Evolutionary conservation across 2,113 vertebrate species (phyloP), one percentile per base, ranked within the genome.

Genomic region (Opisthocomus hoazin): DNA sequence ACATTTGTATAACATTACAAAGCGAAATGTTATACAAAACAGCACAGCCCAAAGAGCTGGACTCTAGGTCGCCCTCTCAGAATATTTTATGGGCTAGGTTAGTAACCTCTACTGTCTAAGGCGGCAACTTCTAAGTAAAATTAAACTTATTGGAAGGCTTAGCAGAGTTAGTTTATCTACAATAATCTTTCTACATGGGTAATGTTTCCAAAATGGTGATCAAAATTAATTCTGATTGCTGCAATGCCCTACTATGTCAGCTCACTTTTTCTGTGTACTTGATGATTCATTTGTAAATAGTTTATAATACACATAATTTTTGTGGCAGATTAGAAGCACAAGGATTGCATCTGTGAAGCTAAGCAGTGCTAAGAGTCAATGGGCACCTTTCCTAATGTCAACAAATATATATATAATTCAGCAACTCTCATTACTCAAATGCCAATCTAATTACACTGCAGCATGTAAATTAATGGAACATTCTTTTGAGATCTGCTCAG

Each of bases 401-500:
- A 11, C n/a, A 77, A 63, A 32, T 10, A 29, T 2, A 56, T 5
- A 56, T 5, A 51, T 41, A 74, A 79, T 61, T 69, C 68, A 88
- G n/a, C 39, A 93, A 30, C 19, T 50, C 39, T 41, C 65, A 53
- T 76, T 77, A 83, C 61, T 92, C 45, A 80, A 88, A 90, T 45
- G 26, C 29, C 82, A 53, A 7, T 13, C 37, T 77, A 90, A 89
- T 94, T 86, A 45, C 71, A 69, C 30, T 29, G 63, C 41, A 74
- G 70, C 88, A 95, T 69, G 70, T 32, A 94, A 94, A 95, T 92
- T 61, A 86, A 50, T 37, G 58, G n/a, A 80, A 36, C 12, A 12
- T 29, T 65, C 66, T 86, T 73, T 46, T 17, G 22, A 83, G 76
- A 80, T 41, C 24, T 86, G n/a, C 54, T 92, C 50, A 70, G 79